Conservation (phyloP, 2,113 vertebrate genomes). For the Gymnocephalus cernua region DNA sequence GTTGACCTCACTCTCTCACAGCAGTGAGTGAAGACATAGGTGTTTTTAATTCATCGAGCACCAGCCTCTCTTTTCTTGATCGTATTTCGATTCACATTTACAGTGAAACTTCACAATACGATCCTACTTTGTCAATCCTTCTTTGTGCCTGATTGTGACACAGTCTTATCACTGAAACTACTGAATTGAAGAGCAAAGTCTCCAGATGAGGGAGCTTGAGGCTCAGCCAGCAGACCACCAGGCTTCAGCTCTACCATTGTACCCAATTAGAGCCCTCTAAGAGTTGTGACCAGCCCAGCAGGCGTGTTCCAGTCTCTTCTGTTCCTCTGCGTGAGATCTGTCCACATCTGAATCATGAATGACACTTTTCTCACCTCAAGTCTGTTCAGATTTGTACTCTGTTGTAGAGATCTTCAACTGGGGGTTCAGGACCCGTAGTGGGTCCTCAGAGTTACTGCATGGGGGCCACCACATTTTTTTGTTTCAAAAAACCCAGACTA, state of each 20-base stretch:
- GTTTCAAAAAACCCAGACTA: too few species aligned
- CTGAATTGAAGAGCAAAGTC: slow-evolving; percentile 30
- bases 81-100: neutral
- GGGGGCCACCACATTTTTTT: too few species aligned
- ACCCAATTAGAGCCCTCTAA: slow-evolving; percentile 25
- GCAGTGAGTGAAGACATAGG: neutral
- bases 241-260: slow-evolving; percentile 18
- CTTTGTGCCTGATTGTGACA: neutral
- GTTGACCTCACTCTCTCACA: neutral
- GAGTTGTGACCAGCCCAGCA: slow-evolving; percentile 25
- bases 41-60: neutral
- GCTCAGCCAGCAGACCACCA: slow-evolving; percentile 28
- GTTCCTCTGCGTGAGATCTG: slow-evolving; percentile 17
- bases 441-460: too few species aligned
- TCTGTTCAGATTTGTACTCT: neutral
- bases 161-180: neutral
- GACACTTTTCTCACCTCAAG: neutral
- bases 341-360: slow-evolving; percentile 18
- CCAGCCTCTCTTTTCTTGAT: neutral
- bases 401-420: neutral
- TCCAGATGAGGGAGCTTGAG: slow-evolving; percentile 77
- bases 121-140: neutral
- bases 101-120: neutral
- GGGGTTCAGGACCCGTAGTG: too few species aligned
- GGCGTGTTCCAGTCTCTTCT: slow-evolving; percentile 15